Base-by-base conservation (phyloP, 1,140 invertebrate species). In the Heliconius eleuchia region DNA sequence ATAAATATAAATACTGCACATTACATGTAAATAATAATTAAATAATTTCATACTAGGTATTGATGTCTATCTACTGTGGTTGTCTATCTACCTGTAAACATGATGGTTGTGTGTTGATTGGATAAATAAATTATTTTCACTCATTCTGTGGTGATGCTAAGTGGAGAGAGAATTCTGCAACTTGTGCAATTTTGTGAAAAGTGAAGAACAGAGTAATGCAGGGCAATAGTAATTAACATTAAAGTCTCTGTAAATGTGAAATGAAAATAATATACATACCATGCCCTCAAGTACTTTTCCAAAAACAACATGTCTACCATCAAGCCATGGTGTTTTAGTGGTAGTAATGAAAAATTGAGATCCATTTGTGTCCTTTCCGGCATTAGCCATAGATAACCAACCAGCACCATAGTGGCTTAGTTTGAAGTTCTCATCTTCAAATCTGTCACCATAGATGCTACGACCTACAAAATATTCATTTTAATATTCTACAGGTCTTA, bases 261-360 rank as follows among this genome's bases (percentile, higher is more conserved):
- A 46, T 16, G 42, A 46, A 46, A 46, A 46, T 3, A 46, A 46
- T 13, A 0, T 74, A 86, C 95, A 94, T 95, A 97, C 97, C 97
- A 99, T 99, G 94, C 98, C 98, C 86, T 97, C 96, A 37, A 99
- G 84, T 72, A 99, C 92, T 96, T 99, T 99, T 79, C 99, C 99
- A 94, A 99, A 99, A 23, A 99, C 99, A 83, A 99, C 98, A 91
- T 99, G 99, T 91, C 97, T 96, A 23, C 98, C 98, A 95, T 99
- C 98, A 50, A 99, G 95, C 99, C 99, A 99, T 37, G 97, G 95
- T 18, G 99, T 99, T 87, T 97, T 96, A 83, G 97, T 97, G 3
- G 97, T 97, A 23, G 98, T 99, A 88, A 99, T 99, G 90, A 99
- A 99, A 95, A 99, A 99, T 90, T 99, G 99, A 34, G 98, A 99